Percentiles rank a stretch among this genome's conserved stretches.
phyloP scores from a whole-genome alignment of 2,888 invertebrate genomes.

The Cataglyphis cursor region DNA sequence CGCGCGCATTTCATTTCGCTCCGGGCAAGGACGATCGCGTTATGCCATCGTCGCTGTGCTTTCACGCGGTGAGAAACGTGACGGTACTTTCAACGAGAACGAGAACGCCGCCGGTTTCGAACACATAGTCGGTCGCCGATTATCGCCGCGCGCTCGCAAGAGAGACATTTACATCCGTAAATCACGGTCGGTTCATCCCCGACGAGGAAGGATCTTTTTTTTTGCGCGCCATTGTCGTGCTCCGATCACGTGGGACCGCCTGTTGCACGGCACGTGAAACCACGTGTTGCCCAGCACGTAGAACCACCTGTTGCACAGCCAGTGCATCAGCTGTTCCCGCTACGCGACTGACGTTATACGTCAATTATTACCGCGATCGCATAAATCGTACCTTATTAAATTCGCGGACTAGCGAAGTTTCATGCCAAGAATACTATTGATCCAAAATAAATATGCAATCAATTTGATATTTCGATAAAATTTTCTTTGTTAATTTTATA shows the following conservation, averaged over 20 bases:
- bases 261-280: constrained; percentile 41
- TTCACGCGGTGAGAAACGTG: constrained; percentile 64
- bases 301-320: constrained; percentile 58
- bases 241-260: constrained; percentile 66
- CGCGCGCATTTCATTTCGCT: constrained; percentile 47
- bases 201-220: background rate
- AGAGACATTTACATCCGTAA: background rate
- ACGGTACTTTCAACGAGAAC: constrained; percentile 53
- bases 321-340: constrained; percentile 41
- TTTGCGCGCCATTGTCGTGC: background rate
- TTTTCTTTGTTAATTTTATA: background rate
- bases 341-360: background rate
- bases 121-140: background rate
- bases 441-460: background rate
- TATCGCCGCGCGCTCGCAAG: background rate
- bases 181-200: background rate
- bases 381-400: background rate
- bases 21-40: constrained; percentile 62
- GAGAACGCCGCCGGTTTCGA: background rate
- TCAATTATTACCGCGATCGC: constrained; percentile 9
- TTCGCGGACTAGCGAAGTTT: background rate
- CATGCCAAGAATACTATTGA: background rate
- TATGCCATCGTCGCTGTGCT: constrained; percentile 54
- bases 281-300: constrained; percentile 58
- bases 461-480: background rate